These are phyloP conservation scores for Leptonema lineaticorne DNA, from an alignment of 1,140 invertebrate species.

Conservation along the genomic window DNA sequence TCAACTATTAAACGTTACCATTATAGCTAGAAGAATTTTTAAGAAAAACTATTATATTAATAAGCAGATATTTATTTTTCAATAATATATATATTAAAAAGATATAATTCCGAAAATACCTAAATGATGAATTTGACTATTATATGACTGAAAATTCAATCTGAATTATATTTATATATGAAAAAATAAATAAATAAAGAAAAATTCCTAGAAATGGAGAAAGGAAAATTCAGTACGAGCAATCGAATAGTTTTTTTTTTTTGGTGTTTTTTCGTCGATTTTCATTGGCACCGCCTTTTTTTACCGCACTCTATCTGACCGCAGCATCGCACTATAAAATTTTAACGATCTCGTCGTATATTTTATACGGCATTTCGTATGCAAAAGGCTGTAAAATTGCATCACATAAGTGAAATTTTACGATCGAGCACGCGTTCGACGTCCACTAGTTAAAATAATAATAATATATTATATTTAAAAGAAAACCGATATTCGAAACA, in stretches of 20 bases:
- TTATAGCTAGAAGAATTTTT: no score
- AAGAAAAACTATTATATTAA: no score
- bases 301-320: conserved; percentile 11
- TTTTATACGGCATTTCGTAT: not conserved
- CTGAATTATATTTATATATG: not conserved
- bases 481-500: no score
- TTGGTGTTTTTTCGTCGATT: not conserved
- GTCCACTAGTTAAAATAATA: no score
- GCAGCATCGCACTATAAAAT: conserved; percentile 32
- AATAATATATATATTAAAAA: no score
- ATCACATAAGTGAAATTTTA: conserved; percentile 38
- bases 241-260: not conserved
- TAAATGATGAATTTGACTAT: no score
- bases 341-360: conserved; percentile 30
- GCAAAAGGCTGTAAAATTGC: conserved; percentile 28
- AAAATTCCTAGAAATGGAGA: not conserved
- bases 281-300: no score
- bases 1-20: no score
- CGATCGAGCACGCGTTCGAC: conserved; percentile 26
- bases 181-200: not conserved
- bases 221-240: not conserved
- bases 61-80: no score
- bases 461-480: no score
- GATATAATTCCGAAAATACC: no score
- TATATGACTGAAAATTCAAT: not conserved